Base-by-base conservation (phyloP, 2,888 invertebrate genomes). In the Gymnoscelis rufifasciata region DNA sequence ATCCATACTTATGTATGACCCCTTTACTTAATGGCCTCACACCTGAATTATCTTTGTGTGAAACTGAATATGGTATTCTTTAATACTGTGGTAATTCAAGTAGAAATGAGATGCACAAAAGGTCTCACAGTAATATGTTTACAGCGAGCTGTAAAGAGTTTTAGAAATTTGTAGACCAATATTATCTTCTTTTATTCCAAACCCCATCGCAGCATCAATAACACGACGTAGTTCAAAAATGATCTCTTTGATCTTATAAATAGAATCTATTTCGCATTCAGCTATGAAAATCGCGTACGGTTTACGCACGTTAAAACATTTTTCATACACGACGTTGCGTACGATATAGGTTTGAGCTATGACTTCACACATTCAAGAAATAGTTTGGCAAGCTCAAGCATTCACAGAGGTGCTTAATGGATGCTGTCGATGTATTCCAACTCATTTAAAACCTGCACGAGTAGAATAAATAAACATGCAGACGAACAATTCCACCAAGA, bases 401-500 rank as follows among this genome's bases (percentile, higher is more conserved):
- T 13, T 19, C 8, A 6, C 15, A n/a, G 8, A 13, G 11, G 19
- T 35, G 35, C 35, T 15, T 35, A 19, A 35, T 35, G 35, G 11
- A 35, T 35, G 19, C 35, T 11, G 35, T 19, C 1, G 19, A 35
- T 15, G 11, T 35, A 33, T 33, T 15, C 11, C 19, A 33, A 33
- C 10, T 35, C 19, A 7, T 35, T 23, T 2, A 35, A 35, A 19
- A 23, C 7, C 19, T 19, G 35, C 35, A 35, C 19, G 35, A 35
- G 35, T 7, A 6, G 35, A 35, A 35, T 35, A 35, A 35, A 15
- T 19, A 51, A 54, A 51, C 45, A 35, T 55, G 67, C 61, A 65
- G 56, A 64, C 60, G 64, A 65, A 73, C 62, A 66, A 64, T 63
- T 27, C 38, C 35, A 35, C 54, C 60, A 78, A 78, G 74, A 77